Evolutionary conservation across 1,140 invertebrate species (phyloP).

Genomic region (Ceratitis capitata): DNA sequence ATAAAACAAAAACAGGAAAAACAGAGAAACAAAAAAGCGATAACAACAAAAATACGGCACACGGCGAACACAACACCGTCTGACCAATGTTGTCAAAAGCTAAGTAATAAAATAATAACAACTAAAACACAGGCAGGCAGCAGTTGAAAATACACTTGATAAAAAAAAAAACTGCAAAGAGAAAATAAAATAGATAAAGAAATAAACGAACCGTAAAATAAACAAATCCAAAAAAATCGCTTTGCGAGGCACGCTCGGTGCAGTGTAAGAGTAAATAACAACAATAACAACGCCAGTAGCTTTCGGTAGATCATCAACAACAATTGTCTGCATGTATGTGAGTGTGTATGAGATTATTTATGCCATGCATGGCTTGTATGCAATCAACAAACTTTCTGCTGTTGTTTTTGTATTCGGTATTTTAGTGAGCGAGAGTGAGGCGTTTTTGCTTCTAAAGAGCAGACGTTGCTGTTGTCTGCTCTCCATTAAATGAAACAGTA

Average conservation of each 20-base stretch:
- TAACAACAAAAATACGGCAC: neutral
- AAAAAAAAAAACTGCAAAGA: slow-evolving; percentile 2
- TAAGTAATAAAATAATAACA: neutral
- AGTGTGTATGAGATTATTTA: neutral
- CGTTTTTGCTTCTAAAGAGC: neutral
- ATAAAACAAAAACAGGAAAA: neutral
- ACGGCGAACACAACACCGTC: no score
- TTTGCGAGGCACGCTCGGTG: slow-evolving; percentile 8
- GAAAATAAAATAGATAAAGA: slow-evolving; percentile 20
- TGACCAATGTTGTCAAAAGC: slow-evolving; percentile 26
- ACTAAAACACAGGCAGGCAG: neutral
- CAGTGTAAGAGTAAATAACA: slow-evolving; percentile 3
- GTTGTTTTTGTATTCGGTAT: neutral
- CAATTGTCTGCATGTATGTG: neutral
- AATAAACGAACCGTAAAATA: slow-evolving; percentile 33
- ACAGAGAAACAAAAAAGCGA: no score
- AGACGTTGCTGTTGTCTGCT: neutral
- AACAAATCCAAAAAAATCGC: slow-evolving; percentile 10
- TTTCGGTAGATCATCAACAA: neutral
- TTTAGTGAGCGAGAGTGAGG: no score
- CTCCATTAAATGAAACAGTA: neutral
- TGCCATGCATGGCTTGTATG: neutral
- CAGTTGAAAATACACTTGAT: neutral
- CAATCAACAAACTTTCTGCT: neutral
- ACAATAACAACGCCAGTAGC: slow-evolving; percentile 26